Base-by-base conservation (phyloP, 2,797 vertebrate genomes). In the Pseudopleuronectes americanus region DNA sequence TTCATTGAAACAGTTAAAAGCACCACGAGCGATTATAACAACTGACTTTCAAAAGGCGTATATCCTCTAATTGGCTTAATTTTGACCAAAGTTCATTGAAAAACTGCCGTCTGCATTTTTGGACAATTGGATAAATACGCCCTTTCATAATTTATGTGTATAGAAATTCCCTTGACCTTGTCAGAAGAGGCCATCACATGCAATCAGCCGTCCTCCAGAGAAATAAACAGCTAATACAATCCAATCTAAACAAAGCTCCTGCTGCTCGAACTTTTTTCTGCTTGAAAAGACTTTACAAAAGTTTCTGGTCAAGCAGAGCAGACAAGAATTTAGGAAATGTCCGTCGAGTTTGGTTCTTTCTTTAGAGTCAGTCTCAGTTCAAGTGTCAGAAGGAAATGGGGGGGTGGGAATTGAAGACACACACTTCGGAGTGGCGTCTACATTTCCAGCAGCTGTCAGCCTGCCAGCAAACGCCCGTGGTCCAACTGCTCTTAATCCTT, bases 321-420 rank as follows among this genome's bases (percentile, higher is more conserved):
- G 61, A 47, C 5, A 0, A 22, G 28, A 75, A 49, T 5, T 8
- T 13, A 57, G 41, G 51, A 51, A 48, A 75, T 71, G 0, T 38
- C 24, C 33, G n/a, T 31, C 8, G 31, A 61, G 36, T 55, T 64
- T 2, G 47, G 51, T 68, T 64, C 68, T 21, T 66, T 60, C 57
- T 51, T 8, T 3, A 23, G 21, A 1, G 8, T 12, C 21, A 10
- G 48, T 13, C n/a, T 51, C 48, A 4, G 22, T 53, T 28, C 0
- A 41, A 51, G n/a, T 41, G 55, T 48, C 8, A 48, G 45, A 31
- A 31, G 69, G 56, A 52, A 79, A 63, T 2, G 26, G 26, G 26
- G 26, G 26, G 26, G 26, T 2, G 24, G 24, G 38, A 79, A 83
- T 61, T 68, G 61, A 75, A 83, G 81, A 76, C 82, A 67, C 83